These are phyloP conservation scores for Chlorops oryzae DNA, from an alignment of 1,140 invertebrate genomes.

Conservation along the genomic window DNA sequence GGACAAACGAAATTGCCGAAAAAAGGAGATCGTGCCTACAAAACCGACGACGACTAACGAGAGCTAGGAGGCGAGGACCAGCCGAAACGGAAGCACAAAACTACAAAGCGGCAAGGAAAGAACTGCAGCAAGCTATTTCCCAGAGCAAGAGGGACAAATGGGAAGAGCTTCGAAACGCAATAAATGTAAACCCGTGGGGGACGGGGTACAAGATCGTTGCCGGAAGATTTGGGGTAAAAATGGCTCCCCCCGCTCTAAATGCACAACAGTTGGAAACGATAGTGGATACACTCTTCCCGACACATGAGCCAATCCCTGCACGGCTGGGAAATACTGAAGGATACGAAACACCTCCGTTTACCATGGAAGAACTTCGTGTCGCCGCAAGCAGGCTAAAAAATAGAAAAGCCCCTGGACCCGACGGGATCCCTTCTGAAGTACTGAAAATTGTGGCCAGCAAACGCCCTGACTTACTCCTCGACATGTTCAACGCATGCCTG, in stretches of 20 bases:
- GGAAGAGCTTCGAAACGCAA: constrained; percentile 14
- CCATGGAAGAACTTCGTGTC: constrained; percentile 15
- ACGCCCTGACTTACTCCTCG: no score
- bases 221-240: neutral
- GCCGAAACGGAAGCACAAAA: no score
- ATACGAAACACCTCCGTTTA: constrained; percentile 10
- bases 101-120: constrained; percentile 5
- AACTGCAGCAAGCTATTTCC: constrained; percentile 12
- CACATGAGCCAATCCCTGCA: neutral
- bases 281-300: constrained; percentile 4
- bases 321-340: neutral
- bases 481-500: no score
- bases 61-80: no score
- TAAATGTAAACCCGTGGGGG: constrained; percentile 21
- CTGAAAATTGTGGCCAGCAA: no score
- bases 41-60: no score
- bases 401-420: constrained; percentile 25
- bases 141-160: constrained; percentile 13
- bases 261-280: neutral
- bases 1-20: no score
- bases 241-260: neutral
- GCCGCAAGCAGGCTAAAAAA: constrained; percentile 12
- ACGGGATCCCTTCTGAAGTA: constrained; percentile 21
- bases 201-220: constrained; percentile 21
- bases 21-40: no score